Evolutionary conservation across 1,140 invertebrate species (phyloP).

Genomic region (Leucophenga varia): DNA sequence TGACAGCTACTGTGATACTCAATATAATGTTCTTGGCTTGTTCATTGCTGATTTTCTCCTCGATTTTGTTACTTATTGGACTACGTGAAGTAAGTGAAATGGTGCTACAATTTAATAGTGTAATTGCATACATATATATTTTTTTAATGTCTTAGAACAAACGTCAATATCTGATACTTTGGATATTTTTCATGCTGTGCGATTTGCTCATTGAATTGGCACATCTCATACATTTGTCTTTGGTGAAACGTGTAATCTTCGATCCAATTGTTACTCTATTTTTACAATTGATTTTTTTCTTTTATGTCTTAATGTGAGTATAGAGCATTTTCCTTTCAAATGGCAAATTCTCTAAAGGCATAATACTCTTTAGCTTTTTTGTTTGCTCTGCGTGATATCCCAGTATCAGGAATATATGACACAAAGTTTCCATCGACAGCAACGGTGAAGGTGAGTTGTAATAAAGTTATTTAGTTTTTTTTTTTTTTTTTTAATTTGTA

Average conservation of each 20-base stretch:
- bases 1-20: slow-evolving; percentile 50
- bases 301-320: slow-evolving; percentile 45
- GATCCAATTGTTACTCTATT: slow-evolving; percentile 48
- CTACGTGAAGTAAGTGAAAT: slow-evolving; percentile 37
- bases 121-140: too few species aligned
- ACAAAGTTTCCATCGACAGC: too few species aligned
- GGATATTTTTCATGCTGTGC: slow-evolving; percentile 40
- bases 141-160: slow-evolving; percentile 25
- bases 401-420: slow-evolving; percentile 37
- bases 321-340: neutral
- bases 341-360: neutral
- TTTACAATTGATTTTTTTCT: slow-evolving; percentile 49
- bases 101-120: too few species aligned
- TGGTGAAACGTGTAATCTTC: slow-evolving; percentile 35
- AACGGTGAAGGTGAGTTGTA: too few species aligned
- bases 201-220: slow-evolving; percentile 40
- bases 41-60: slow-evolving; percentile 38
- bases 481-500: too few species aligned
- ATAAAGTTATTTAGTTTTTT: too few species aligned
- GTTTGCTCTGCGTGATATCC: slow-evolving; percentile 42
- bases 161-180: slow-evolving; percentile 39
- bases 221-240: slow-evolving; percentile 33
- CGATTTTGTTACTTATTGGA: slow-evolving; percentile 34
- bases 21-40: slow-evolving; percentile 48
- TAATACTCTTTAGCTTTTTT: slow-evolving; percentile 30